Evolutionary conservation across 1,140 invertebrate species (phyloP).

Genomic region (Lanistes nyassanus): DNA sequence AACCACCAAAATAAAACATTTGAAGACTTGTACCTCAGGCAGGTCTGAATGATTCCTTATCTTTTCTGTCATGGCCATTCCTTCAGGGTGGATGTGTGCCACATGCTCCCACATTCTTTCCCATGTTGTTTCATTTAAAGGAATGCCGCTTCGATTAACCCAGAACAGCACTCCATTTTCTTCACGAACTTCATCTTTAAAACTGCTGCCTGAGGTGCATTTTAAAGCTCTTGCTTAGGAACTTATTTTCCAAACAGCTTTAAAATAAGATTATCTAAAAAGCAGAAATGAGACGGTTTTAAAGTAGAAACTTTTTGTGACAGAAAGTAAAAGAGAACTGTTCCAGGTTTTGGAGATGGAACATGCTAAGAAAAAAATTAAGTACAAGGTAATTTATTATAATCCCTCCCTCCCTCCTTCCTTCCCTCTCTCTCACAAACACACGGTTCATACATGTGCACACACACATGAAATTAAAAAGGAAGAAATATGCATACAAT

Average conservation of each 20-base stretch:
- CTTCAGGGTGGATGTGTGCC: slow-evolving; percentile 61
- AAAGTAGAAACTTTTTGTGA: too few relatives aligned
- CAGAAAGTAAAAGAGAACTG: too few relatives aligned
- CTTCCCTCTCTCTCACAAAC: too few relatives aligned
- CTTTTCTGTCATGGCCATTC: slow-evolving; percentile 46
- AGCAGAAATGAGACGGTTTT: too few relatives aligned
- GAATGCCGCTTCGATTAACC: slow-evolving; percentile 65
- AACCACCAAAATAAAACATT: not conserved
- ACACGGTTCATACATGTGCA: too few relatives aligned
- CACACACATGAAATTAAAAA: not conserved
- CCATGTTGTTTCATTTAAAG: slow-evolving; percentile 64
- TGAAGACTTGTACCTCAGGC: slow-evolving; percentile 43
- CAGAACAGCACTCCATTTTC: slow-evolving; percentile 64
- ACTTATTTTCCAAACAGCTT: too few relatives aligned
- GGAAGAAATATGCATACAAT: not conserved
- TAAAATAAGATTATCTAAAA: too few relatives aligned
- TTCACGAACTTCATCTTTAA: slow-evolving; percentile 49
- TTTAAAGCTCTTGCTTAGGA: too few relatives aligned
- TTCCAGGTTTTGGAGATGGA: too few relatives aligned
- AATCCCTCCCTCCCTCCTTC: too few relatives aligned
- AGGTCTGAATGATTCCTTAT: slow-evolving; percentile 44
- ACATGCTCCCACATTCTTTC: slow-evolving; percentile 66
- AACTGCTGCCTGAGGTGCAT: not conserved
- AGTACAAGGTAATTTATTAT: too few relatives aligned
- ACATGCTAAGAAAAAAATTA: too few relatives aligned